These are phyloP conservation scores for Schmidtea mediterranea DNA, from an alignment of 1,140 invertebrate species.

Conservation along the genomic window DNA sequence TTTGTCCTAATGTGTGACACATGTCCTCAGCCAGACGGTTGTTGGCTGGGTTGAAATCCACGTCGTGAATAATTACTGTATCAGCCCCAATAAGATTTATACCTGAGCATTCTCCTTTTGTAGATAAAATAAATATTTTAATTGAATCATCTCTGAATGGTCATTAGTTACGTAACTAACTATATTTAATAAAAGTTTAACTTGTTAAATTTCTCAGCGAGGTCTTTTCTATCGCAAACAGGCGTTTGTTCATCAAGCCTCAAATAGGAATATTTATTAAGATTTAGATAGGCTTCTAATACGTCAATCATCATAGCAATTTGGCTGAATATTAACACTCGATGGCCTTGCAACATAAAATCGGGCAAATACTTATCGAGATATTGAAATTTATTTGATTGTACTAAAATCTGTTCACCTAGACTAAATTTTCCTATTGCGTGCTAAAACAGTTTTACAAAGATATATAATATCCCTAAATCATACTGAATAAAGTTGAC, in stretches of 20 bases:
- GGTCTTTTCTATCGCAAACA: conserved; percentile 19
- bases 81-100: conserved; percentile 35
- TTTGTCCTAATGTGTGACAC: conserved; percentile 76
- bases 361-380: conserved; percentile 28
- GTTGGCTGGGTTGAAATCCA: conserved; percentile 68
- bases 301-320: conserved; percentile 73
- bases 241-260: conserved; percentile 26
- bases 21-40: conserved; percentile 89
- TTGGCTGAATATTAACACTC: conserved; percentile 71
- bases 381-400: conserved; percentile 31
- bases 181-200: too few relatives aligned
- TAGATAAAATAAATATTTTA: conserved; percentile 34
- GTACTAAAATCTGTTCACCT: conserved; percentile 20
- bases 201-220: background rate
- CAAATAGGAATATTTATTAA: conserved; percentile 12
- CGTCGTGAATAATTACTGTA: conserved; percentile 34
- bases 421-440: conserved; percentile 14
- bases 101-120: conserved; percentile 33
- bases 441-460: conserved; percentile 19
- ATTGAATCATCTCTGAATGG: conserved; percentile 19
- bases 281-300: conserved; percentile 17
- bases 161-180: too few relatives aligned
- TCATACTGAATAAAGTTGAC: conserved; percentile 35
- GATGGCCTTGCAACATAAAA: conserved; percentile 18
- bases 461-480: conserved; percentile 7